Evolutionary conservation across 2,888 invertebrate genomes (phyloP).

Genomic region (Dichetophora obliterata): DNA sequence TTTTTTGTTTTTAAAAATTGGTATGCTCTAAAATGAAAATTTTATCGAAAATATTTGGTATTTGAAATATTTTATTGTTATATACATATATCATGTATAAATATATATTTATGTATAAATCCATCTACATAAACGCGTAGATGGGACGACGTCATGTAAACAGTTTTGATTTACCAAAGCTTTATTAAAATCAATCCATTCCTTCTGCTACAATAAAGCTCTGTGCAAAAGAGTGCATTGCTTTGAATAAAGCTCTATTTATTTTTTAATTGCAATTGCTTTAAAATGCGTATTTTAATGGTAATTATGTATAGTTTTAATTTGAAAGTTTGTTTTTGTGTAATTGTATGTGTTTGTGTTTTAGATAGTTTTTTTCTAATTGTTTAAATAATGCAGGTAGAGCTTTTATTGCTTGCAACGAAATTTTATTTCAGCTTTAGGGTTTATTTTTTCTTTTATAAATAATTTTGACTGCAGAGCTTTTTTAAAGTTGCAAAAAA

Average conservation of each 20-base stretch:
- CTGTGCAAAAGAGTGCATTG: background rate
- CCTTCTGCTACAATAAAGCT: too few relatives aligned
- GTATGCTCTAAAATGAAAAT: background rate
- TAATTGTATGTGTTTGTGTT: too few relatives aligned
- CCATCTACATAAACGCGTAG: conserved; percentile 23
- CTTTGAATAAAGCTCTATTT: background rate
- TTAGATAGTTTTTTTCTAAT: too few relatives aligned
- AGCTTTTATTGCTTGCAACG: too few relatives aligned
- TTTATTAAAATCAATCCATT: too few relatives aligned
- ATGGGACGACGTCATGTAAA: too few relatives aligned
- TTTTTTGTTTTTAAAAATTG: background rate
- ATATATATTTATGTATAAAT: conserved; percentile 26
- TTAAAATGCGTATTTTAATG: background rate
- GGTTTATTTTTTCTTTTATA: background rate
- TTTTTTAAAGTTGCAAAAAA: background rate
- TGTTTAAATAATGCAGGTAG: too few relatives aligned
- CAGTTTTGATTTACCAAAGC: too few relatives aligned
- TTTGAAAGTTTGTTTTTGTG: too few relatives aligned
- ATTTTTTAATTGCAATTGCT: background rate
- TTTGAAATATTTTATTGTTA: background rate
- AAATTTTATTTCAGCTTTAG: too few relatives aligned
- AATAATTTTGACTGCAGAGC: background rate
- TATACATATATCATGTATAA: background rate
- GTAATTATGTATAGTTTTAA: too few relatives aligned
- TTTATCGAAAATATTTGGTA: background rate